Evolutionary conservation across 2,888 invertebrate genomes (phyloP).

Genomic region (Heterodera filipjevi): DNA sequence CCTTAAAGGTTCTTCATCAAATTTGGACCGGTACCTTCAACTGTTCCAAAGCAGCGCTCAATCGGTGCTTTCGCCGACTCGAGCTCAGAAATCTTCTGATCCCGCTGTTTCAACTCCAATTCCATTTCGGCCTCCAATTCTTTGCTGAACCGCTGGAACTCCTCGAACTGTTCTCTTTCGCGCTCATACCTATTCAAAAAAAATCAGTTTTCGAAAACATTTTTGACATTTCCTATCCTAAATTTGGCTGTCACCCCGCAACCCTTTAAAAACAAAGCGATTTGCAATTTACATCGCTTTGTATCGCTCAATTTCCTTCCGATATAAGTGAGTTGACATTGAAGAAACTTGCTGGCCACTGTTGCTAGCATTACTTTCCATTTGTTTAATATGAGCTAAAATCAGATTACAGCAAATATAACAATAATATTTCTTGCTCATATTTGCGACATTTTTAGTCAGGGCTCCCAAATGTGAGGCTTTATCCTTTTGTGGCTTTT

Average conservation of each 20-base stretch:
- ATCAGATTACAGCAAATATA: no score
- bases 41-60: conserved; percentile 16
- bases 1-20: no score
- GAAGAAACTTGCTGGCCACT: no score
- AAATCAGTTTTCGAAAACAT: not conserved
- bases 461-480: no score
- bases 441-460: no score
- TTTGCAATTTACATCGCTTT: conserved; percentile 21
- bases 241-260: no score
- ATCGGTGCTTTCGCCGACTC: conserved; percentile 26
- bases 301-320: conserved; percentile 28
- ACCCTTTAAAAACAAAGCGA: not conserved
- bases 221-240: no score
- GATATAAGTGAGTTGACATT: conserved; percentile 6
- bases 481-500: no score
- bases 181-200: conserved; percentile 29
- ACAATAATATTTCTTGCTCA: no score
- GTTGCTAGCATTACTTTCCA: no score
- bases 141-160: conserved; percentile 36
- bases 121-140: conserved; percentile 36
- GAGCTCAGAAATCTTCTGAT: conserved; percentile 30
- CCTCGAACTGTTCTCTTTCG: conserved; percentile 33
- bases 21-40: no score
- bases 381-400: no score
- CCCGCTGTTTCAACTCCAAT: conserved; percentile 23